Base-by-base conservation (phyloP, 2,797 vertebrate species). In the Strix occidentalis region DNA sequence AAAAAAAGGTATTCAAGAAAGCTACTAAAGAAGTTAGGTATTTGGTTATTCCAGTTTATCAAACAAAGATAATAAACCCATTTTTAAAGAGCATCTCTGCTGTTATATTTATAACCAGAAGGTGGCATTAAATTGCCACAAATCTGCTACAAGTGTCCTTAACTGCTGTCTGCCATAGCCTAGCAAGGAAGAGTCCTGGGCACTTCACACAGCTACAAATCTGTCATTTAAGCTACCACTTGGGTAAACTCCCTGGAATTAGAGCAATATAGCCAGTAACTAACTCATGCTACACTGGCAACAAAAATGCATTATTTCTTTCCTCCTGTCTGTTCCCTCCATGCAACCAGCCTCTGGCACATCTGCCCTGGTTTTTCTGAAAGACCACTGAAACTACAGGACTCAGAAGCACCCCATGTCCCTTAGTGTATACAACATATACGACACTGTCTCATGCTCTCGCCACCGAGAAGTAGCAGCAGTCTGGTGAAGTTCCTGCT, bases 101-200 rank as follows among this genome's bases (percentile, higher is more conserved):
- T 85, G 17, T 83, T 97, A 39, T 9, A 70, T 19, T 25, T 72
- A 13, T 4, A 41, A 53, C 76, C 97, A 95, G 95, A 56, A 97
- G 97, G 74, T 97, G 97, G 96, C 95, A 93, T 13, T 70, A 50
- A 63, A 87, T 16, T 20, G 83, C 89, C 84, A 89, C 83, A 87
- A 54, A 96, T 90, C 48, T 11, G 50, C n/a, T 61, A 28, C 29
- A 29, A 14, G 20, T 0, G 20, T 5, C 39, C 29, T 15, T 9
- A 23, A 35, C 10, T 4, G 56, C 82, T 48, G 71, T 54, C 35
- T 45, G 41, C 18, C 31, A 11, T 24, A 57, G 17, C 5, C 8
- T 6, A 16, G 35, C 50, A 39, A 16, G 10, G 33, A 41, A 58
- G 21, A 50, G 21, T 37, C 35, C 29, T 3, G 23, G 3, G 19